A percentile compares a stretch with the other conserved stretches of the same genome.
phyloP scores from a whole-genome alignment of 2,797 vertebrate species.

The Mormyrus proboscirostris region DNA sequence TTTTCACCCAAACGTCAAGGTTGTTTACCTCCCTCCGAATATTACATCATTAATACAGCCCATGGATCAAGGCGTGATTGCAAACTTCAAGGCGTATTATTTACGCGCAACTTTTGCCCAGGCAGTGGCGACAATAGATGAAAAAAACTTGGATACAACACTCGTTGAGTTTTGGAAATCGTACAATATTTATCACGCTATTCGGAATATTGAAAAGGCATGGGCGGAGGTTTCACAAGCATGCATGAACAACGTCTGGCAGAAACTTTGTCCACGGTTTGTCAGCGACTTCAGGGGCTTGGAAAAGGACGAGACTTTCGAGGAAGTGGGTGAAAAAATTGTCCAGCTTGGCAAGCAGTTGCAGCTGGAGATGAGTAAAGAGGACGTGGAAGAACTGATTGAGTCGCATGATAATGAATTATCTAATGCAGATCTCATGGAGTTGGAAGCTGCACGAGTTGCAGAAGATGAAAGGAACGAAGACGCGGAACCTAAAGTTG shows the following conservation, averaged over 20 bases:
- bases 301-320: not conserved
- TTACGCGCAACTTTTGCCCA: slow-evolving; percentile 13
- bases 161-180: not conserved
- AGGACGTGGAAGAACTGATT: slow-evolving; percentile 21
- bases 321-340: not conserved
- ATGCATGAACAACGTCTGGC: not conserved
- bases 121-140: not conserved
- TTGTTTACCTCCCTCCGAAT: not conserved
- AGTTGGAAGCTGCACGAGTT: not conserved
- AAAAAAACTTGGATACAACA: not conserved
- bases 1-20: not conserved
- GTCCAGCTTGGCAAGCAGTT: not conserved
- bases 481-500: not conserved
- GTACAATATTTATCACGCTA: slow-evolving; percentile 5
- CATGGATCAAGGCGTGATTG: slow-evolving; percentile 20
- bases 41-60: not conserved
- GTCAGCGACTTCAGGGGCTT: not conserved
- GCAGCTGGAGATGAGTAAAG: not conserved
- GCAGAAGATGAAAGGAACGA: not conserved
- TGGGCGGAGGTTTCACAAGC: slow-evolving; percentile 17
- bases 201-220: slow-evolving; percentile 16
- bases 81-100: slow-evolving; percentile 26
- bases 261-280: not conserved
- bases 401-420: slow-evolving; percentile 20
- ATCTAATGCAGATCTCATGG: slow-evolving; percentile 16